Base-by-base conservation (phyloP, 2,797 vertebrate genomes). In the Gymnodraco acuticeps region DNA sequence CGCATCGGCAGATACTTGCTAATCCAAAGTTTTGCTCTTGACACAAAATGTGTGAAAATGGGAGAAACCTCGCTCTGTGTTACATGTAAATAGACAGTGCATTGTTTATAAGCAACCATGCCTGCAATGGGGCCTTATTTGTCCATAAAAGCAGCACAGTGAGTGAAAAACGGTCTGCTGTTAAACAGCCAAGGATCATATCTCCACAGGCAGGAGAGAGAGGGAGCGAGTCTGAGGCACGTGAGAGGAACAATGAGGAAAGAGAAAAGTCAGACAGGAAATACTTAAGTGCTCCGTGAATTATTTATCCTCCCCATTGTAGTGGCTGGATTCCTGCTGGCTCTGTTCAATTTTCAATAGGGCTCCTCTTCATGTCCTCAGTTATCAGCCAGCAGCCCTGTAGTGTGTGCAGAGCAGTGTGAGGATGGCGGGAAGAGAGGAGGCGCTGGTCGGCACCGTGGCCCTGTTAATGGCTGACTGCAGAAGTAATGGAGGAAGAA, bases 281-380 rank as follows among this genome's bases (percentile, higher is more conserved):
- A 89, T 81, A 80, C 73, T 89, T 75, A 83, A 87, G 84, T 77
- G 82, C 80, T 90, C 56, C 62, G 78, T 88, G 79, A 88, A 89
- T 92, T 81, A 87, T 90, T 89, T 88, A 84, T 88, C 77, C 67
- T 64, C 64, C 70, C 64, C 41, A 89, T 87, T 89, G 84, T 82
- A 82, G 79, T 81, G 48, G 75, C 61, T 77, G 41, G 64, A 71
- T 86, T 82, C 83, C 75, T 84, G 78, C 68, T 65, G 80, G 77
- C 63, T 66, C 31, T 62, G 47, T 76, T 89, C 46, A 75, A 59
- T 62, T 41, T 76, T 89, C 46, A 75, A 62, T 71, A 80, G 53
- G 69, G 78, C 64, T 84, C 70, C 70, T 81, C 64, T 71, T 77
- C 45, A 69, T 58, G 46, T 67, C 31, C 52, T 51, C 13, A 5